These are phyloP conservation scores for Chloroclysta siterata DNA, from an alignment of 2,888 invertebrate genomes.

Conservation along the genomic window DNA sequence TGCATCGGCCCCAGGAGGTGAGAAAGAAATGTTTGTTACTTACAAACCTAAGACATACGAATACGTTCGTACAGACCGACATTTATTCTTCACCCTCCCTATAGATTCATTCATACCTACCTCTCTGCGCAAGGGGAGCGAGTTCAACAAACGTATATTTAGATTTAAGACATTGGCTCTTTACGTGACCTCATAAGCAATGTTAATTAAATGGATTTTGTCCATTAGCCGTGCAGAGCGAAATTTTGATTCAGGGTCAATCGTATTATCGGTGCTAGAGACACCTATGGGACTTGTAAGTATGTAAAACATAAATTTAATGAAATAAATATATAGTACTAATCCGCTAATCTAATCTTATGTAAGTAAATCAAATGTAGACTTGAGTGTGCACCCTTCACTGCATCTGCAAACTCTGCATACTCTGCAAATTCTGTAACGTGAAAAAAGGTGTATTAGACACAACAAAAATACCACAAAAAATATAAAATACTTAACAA, in stretches of 20 bases:
- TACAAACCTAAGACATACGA: conserved; percentile 9
- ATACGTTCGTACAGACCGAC: conserved; percentile 5
- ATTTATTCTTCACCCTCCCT: conserved; percentile 12
- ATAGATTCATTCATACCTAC: conserved; percentile 1
- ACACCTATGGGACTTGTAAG: conserved; percentile 27
- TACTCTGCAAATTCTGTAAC: too few relatives aligned
- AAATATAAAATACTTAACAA: too few relatives aligned
- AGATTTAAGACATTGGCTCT: conserved; percentile 32
- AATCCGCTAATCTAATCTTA: too few relatives aligned
- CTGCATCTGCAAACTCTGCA: too few relatives aligned
- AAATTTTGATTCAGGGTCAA: conserved; percentile 34
- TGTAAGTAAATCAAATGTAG: too few relatives aligned
- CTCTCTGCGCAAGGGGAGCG: conserved; percentile 9
- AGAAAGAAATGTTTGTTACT: conserved; percentile 24
- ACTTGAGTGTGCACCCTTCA: too few relatives aligned
- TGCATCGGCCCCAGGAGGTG: conserved; percentile 30
- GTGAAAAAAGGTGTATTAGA: too few relatives aligned
- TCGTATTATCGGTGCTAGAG: conserved; percentile 30
- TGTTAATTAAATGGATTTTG: conserved; percentile 38
- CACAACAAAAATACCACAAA: too few relatives aligned
- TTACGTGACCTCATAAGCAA: conserved; percentile 38
- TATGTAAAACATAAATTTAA: too few relatives aligned
- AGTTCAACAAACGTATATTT: conserved; percentile 26
- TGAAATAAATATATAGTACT: too few relatives aligned
- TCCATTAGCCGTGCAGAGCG: conserved; percentile 30